Percentiles rank a stretch among this genome's conserved stretches.
These are phyloP conservation scores for Hiodon tergisus DNA, from an alignment of 2,113 vertebrate species.

Conservation along the genomic window DNA sequence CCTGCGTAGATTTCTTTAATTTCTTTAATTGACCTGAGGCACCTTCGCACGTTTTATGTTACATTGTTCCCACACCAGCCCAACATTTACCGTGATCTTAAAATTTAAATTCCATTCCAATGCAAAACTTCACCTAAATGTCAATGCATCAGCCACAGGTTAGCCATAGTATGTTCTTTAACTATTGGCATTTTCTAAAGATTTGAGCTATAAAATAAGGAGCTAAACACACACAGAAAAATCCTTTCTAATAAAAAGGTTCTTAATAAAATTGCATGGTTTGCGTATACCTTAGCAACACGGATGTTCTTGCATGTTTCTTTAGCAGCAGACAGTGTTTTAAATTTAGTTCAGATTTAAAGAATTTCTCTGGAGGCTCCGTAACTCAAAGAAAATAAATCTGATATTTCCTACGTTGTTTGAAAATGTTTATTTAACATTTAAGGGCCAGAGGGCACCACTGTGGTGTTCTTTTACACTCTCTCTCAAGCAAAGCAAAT, in stretches of 20 bases:
- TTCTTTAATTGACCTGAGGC: too few relatives aligned
- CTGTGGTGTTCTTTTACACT: slow-evolving; percentile 1
- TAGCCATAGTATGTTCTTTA: too few relatives aligned
- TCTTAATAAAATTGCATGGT: background rate
- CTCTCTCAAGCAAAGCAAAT: slow-evolving; percentile 20
- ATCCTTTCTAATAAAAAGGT: background rate
- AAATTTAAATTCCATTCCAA: too few relatives aligned
- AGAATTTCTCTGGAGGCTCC: slow-evolving; percentile 6
- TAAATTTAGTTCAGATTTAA: slow-evolving; percentile 12
- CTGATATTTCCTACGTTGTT: slow-evolving; percentile 24
- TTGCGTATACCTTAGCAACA: background rate
- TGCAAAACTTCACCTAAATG: too few relatives aligned
- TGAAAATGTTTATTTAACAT: slow-evolving; percentile 24
- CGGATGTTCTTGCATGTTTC: background rate
- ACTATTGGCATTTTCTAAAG: too few relatives aligned
- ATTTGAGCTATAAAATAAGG: background rate
- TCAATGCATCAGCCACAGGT: too few relatives aligned
- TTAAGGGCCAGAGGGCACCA: slow-evolving; percentile 10
- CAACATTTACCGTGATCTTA: too few relatives aligned
- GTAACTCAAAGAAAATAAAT: slow-evolving; percentile 20
- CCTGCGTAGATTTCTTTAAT: too few relatives aligned
- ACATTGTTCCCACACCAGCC: too few relatives aligned
- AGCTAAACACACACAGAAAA: background rate
- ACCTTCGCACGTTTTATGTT: too few relatives aligned
- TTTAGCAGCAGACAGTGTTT: background rate